A percentile compares a stretch with the other conserved stretches of the same genome.
Conservation (phyloP, 92 coral and sea anemone genomes). For the Ricordea florida region DNA sequence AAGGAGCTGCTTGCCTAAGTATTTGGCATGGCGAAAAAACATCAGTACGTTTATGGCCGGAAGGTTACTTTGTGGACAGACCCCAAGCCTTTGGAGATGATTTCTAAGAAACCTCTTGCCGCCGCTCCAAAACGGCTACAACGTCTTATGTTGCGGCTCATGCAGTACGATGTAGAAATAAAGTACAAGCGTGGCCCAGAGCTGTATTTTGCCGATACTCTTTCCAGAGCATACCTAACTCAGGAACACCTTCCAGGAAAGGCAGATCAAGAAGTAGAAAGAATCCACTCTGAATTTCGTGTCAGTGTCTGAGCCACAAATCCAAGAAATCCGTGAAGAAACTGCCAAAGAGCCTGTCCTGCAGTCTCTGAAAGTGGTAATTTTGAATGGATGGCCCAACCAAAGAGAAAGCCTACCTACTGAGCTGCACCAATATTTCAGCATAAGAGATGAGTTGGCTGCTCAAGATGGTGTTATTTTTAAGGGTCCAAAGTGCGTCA, state of each 20-base stretch:
- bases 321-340: slow-evolving; percentile 51
- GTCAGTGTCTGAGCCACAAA: slow-evolving; percentile 33
- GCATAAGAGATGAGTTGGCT: slow-evolving; percentile 27
- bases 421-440: slow-evolving; percentile 18
- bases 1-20: slow-evolving; percentile 37
- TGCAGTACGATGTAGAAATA: slow-evolving; percentile 42
- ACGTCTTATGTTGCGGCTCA: slow-evolving; percentile 32
- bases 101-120: slow-evolving; percentile 43
- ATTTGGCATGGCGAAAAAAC: slow-evolving; percentile 52
- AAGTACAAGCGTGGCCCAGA: slow-evolving; percentile 41
- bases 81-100: slow-evolving; percentile 56
- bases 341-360: slow-evolving; percentile 42
- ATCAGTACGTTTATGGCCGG: slow-evolving; percentile 55
- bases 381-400: slow-evolving; percentile 49
- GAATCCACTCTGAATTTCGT: slow-evolving; percentile 35
- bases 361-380: slow-evolving; percentile 19
- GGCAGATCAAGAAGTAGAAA: slow-evolving; percentile 36
- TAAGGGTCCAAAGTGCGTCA: slow-evolving; percentile 20
- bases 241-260: background rate
- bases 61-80: slow-evolving; percentile 52
- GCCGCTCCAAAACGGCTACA: slow-evolving; percentile 55
- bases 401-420: slow-evolving; percentile 22
- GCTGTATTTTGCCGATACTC: slow-evolving; percentile 37
- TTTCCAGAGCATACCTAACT: slow-evolving; percentile 37
- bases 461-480: slow-evolving; percentile 32